These are phyloP conservation scores for Sminthurides aquaticus DNA, from an alignment of 2,888 invertebrate genomes.

Conservation along the genomic window DNA sequence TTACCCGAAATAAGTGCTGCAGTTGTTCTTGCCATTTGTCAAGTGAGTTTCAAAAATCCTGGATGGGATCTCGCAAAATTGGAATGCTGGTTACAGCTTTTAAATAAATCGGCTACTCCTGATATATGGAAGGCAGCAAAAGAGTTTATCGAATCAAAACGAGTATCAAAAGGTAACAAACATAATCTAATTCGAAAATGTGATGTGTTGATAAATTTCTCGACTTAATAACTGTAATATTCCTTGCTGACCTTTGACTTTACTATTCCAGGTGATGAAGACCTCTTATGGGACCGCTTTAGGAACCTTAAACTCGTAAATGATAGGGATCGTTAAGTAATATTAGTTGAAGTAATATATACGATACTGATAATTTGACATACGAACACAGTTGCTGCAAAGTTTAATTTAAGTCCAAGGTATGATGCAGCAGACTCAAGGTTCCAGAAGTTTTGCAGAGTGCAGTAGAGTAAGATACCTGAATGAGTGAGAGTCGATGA, in stretches of 20 bases:
- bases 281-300: constrained; percentile 37
- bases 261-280: constrained; percentile 35
- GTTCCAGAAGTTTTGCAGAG: neutral
- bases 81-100: constrained; percentile 31
- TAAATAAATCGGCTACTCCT: constrained; percentile 28
- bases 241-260: too few relatives aligned
- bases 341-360: neutral
- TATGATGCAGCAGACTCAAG: neutral
- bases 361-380: constrained; percentile 1
- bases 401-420: neutral
- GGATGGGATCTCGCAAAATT: constrained; percentile 31
- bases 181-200: neutral
- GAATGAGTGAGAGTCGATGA: constrained; percentile 2
- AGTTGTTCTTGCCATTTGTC: constrained; percentile 39
- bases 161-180: constrained; percentile 35
- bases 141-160: constrained; percentile 31
- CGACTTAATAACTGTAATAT: neutral
- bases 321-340: constrained; percentile 11
- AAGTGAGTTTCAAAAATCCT: constrained; percentile 31
- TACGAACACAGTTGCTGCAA: neutral
- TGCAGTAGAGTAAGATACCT: neutral
- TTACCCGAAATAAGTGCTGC: constrained; percentile 31
- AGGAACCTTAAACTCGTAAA: constrained; percentile 28
- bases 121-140: constrained; percentile 36
- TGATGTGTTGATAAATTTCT: neutral